Percentiles rank a stretch among this genome's conserved stretches.
These are phyloP conservation scores for Rutpela maculata DNA, from an alignment of 2,888 invertebrate species.

Conservation along the genomic window DNA sequence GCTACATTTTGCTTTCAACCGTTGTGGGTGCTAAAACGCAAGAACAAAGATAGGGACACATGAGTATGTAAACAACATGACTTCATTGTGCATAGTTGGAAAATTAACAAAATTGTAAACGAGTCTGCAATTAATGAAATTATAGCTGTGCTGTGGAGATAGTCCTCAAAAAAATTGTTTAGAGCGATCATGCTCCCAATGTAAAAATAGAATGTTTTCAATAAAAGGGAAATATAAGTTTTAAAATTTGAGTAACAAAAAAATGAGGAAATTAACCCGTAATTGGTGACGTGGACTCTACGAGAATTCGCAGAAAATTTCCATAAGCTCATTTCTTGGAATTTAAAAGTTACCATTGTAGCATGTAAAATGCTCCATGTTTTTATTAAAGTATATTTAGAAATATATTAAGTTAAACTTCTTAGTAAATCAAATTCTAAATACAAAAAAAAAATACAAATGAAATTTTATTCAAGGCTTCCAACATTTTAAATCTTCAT, in stretches of 20 bases:
- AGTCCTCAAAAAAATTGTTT: constrained; percentile 38
- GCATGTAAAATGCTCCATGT: too few relatives aligned
- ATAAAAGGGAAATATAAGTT: constrained; percentile 29
- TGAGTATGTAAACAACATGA: constrained; percentile 38
- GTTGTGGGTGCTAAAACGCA: constrained; percentile 36
- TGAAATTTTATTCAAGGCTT: too few relatives aligned
- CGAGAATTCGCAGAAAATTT: too few relatives aligned
- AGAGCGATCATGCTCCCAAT: constrained; percentile 35
- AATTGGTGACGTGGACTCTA: too few relatives aligned
- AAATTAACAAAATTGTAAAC: constrained; percentile 23
- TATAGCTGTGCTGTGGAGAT: constrained; percentile 26
- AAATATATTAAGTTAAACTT: too few relatives aligned
- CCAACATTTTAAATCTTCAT: too few relatives aligned
- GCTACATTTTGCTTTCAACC: constrained; percentile 41
- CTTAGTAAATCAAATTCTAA: too few relatives aligned
- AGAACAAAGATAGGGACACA: constrained; percentile 36
- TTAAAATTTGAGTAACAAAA: constrained; percentile 23
- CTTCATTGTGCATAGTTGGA: constrained; percentile 18
- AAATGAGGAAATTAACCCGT: constrained; percentile 1
- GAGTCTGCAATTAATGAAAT: constrained; percentile 25
- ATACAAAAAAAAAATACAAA: too few relatives aligned
- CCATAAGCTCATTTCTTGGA: too few relatives aligned
- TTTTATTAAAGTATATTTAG: too few relatives aligned
- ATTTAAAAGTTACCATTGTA: too few relatives aligned
- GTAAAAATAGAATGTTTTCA: constrained; percentile 16